Conservation (phyloP, 2,888 invertebrate species). For the Drosophila recens region DNA sequence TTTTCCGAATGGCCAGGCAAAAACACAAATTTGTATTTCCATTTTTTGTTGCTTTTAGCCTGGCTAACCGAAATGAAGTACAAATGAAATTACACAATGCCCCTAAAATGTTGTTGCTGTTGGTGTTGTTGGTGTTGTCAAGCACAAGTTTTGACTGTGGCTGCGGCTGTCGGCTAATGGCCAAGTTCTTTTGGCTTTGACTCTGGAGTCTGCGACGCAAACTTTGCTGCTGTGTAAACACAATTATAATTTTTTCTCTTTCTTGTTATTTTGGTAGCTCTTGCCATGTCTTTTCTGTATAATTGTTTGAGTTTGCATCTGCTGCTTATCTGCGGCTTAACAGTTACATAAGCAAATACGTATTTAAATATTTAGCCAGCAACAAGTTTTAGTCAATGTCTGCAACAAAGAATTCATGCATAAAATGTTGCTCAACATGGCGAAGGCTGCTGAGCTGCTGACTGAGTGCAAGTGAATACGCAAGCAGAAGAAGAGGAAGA, state of each 20-base stretch:
- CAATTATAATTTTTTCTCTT: constrained; percentile 41
- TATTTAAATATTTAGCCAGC: constrained; percentile 43
- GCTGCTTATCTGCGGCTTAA: constrained; percentile 29
- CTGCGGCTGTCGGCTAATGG: constrained; percentile 49
- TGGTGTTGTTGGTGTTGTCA: constrained; percentile 20
- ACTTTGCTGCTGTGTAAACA: constrained; percentile 52
- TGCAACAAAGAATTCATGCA: constrained; percentile 31
- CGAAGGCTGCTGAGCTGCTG: constrained; percentile 23
- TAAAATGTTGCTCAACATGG: constrained; percentile 55
- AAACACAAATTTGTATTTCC: constrained; percentile 51
- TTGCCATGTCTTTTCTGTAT: constrained; percentile 3
- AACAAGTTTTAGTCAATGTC: constrained; percentile 54
- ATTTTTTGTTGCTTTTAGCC: constrained; percentile 24
- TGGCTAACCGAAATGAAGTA: constrained; percentile 52
- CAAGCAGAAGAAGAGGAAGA: constrained; percentile 17
- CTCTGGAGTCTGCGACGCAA: constrained; percentile 37
- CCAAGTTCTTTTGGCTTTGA: constrained; percentile 39
- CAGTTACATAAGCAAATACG: constrained; percentile 52
- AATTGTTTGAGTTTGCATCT: constrained; percentile 29
- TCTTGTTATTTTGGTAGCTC: constrained; percentile 22
- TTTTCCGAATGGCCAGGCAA: constrained; percentile 48
- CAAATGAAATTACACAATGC: constrained; percentile 61
- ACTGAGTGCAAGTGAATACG: constrained; percentile 32
- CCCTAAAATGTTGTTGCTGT: constrained; percentile 37
- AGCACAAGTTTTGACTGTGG: constrained; percentile 51